Evolutionary conservation across 92 coral and sea anemone species (phyloP).

Genomic region (Epizoanthus stellaris): DNA sequence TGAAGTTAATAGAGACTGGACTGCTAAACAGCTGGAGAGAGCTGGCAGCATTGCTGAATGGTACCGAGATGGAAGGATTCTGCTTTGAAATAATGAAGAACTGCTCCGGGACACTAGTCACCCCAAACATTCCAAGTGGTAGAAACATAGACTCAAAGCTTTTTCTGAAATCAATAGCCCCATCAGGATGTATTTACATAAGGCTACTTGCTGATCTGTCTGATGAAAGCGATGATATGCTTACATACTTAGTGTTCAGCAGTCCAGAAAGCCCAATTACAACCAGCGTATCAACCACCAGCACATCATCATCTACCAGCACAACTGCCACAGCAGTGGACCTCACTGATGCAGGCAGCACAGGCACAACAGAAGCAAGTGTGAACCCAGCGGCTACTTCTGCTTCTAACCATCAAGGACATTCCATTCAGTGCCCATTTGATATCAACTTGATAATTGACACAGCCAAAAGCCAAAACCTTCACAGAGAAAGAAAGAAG

Average conservation of each 20-base stretch:
- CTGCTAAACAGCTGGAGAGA: conserved; percentile 52
- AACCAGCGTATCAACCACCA: no score
- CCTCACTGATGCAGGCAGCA: no score
- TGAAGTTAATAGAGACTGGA: conserved; percentile 48
- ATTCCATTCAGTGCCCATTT: no score
- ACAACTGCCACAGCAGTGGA: no score
- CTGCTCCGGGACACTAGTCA: conserved; percentile 59
- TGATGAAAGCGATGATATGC: conserved; percentile 42
- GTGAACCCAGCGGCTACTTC: no score
- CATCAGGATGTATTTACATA: conserved; percentile 52
- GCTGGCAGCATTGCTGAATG: conserved; percentile 50
- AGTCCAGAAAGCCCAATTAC: background rate
- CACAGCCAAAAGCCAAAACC: no score
- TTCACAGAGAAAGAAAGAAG: no score
- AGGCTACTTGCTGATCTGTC: conserved; percentile 55
- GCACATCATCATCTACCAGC: no score
- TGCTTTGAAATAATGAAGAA: conserved; percentile 53
- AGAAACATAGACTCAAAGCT: conserved; percentile 54
- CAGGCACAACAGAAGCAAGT: no score
- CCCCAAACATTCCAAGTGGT: conserved; percentile 58
- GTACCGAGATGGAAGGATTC: conserved; percentile 55
- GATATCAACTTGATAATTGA: no score
- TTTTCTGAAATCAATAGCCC: conserved; percentile 57
- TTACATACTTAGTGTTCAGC: conserved; percentile 40
- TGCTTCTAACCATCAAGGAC: no score